Evolutionary conservation across 2,113 vertebrate species (phyloP), one percentile per base, ranked within the genome.

Genomic region (Kryptolebias marmoratus): DNA sequence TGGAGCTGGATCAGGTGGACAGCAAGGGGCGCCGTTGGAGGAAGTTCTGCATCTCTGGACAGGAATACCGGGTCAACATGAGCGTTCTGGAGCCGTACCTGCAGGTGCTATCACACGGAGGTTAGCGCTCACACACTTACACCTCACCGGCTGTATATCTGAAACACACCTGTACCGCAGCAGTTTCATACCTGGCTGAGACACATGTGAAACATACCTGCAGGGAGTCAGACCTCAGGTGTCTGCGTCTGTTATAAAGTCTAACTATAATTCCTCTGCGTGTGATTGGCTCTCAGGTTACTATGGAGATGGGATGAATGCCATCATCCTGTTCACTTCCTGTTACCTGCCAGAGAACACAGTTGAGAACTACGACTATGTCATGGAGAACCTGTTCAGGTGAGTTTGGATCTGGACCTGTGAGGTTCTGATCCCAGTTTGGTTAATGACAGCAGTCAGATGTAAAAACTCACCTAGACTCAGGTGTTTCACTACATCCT

Each of bases 361-460:
- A 22, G 81, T 93, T 55, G 93, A 95, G 18, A 64, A 91, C 82
- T 96, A 97, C 1, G 69, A 93, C n/a, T 95, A 95, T 1, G 82
- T 96, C 59, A 96, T 96, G 96, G 95, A 96, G 49, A 93, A 96
- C 81, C 89, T 97, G 56, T 96, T 96, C 85, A 95, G 94, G 95
- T 95, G 81, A 82, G 83, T 12, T 10, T 31, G 18, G 11, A 7
- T 45, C 22, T 55, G 36, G 14, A 65, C 44, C 49, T 6, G 16
- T 2, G 11, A 32, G 18, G 15, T 7, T 11, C 45, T 10, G 6
- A 56, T 4, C 54, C 15, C 10, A 12, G 13, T 10, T 27, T 11
- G 2, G 11, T n/a, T 2, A 11, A 6, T 54, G 10, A 42, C 3
- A 0, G 1, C 14, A 4, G 30, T 15, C 10, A 30, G 30, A 32